Evolutionary conservation across 2,797 vertebrate species (phyloP), one percentile per base, ranked within the genome.

Genomic region (Paedocypris micromegethes): DNA sequence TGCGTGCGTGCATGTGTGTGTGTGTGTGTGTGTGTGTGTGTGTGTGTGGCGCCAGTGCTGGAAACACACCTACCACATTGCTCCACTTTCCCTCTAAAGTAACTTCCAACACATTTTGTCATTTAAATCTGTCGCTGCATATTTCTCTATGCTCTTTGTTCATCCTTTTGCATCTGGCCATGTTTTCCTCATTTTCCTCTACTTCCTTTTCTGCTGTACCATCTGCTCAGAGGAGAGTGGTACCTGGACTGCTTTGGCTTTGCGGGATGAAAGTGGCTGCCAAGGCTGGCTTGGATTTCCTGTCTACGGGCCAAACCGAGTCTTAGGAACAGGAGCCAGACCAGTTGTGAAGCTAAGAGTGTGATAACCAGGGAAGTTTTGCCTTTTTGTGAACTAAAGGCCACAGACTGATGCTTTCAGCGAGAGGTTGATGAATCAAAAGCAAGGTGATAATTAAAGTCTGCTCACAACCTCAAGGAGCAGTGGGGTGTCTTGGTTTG

Each of bases 151-250:
- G 9, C 67, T 61, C 68, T 48, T 61, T 60, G 60, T 66, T 63
- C 61, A 45, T 4, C 8, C n/a, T 3, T 66, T 66, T 64, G 64
- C 74, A 75, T 64, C 74, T 72, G 74, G 66, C 73, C 65, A 37
- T 23, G 44, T 46, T 43, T 58, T 69, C 54, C 50, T 39, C 39
- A 39, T 42, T 37, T 64, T 61, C 57, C 50, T 39, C 39, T 39
- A 41, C 9, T 64, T 61, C 57, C 3, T 47, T 43, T 61, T 54
- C 53, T 56, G 40, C 61, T 38, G 47, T 68, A 80, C 86, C 87
- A 88, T 88, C 87, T 89, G 88, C 81, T 81, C 79, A 39, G 75
- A 76, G 72, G 68, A 77, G 67, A 72, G 64, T 51, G 38, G 61
- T 85, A 84, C 85, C 86, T 85, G 82, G 82, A 72, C 72, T 71